These are phyloP conservation scores for Rhabdomys pumilio DNA, from an alignment of 2,797 vertebrate genomes.

Conservation along the genomic window DNA sequence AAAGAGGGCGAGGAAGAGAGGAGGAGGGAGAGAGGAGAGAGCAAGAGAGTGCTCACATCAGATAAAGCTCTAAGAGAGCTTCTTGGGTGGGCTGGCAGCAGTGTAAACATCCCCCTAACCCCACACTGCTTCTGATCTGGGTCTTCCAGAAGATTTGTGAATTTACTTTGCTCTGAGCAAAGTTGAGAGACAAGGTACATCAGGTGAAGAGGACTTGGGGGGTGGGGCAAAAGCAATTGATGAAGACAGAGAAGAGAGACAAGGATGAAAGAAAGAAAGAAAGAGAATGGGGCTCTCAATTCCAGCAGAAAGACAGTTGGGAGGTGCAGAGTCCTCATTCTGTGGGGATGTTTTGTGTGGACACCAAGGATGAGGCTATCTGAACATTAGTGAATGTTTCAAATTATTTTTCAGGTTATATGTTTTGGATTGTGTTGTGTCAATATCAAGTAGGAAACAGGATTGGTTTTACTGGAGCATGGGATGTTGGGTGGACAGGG, in stretches of 20 bases:
- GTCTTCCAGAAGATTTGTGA: background rate
- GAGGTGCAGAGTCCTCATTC: background rate
- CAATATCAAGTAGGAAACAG: background rate
- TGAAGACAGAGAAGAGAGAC: background rate
- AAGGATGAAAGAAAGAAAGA: background rate
- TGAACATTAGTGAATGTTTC: slow-evolving; percentile 70
- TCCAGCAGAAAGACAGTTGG: too few relatives aligned
- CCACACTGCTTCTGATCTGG: background rate
- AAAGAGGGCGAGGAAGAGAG: too few relatives aligned
- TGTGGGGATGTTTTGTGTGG: background rate
- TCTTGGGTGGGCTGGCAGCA: background rate
- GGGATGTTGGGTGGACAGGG: background rate
- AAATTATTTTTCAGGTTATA: background rate
- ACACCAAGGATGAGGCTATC: background rate
- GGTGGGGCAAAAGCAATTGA: background rate
- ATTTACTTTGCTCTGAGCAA: background rate
- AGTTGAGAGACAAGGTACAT: background rate
- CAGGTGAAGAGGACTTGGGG: background rate
- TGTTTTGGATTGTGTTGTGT: background rate
- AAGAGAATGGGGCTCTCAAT: rapidly evolving
- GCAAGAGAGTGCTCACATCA: background rate
- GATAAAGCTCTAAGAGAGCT: background rate
- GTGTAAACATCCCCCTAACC: background rate
- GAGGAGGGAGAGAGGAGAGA: background rate
- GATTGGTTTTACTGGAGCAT: background rate